Evolutionary conservation across 2,888 invertebrate species (phyloP), one percentile per base, ranked within the genome.

Genomic region (Lacanobia oleracea): DNA sequence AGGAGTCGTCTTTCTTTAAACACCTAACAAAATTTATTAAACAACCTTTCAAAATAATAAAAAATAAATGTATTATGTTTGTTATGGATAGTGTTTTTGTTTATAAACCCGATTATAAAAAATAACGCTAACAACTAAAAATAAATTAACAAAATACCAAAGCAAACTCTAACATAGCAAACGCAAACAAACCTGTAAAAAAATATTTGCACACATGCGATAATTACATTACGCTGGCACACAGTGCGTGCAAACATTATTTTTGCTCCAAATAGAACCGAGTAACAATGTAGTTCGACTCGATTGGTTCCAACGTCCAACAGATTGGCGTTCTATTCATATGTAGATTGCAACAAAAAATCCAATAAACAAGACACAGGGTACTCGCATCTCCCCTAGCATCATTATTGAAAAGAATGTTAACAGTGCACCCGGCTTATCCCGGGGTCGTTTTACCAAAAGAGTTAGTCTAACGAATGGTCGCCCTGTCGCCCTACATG

Each of bases 271-370:
- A 85, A 75, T 83, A 88, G 81, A 89, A 89, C 86, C 84, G 81
- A 80, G 80, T 86, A 90, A 91, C 82, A 92, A 89, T 77, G 68
- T 60, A 69, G 70, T 76, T 84, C 92, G 88, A 89, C 93, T 94
- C 93, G 72, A 93, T 89, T 85, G 90, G 88, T 86, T 91, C 87
- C 89, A 86, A 86, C 88, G 91, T 92, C 91, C 90, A 90, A 93
- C 94, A 94, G 95, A 95, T 95, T 95, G 94, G 90, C 90, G 91
- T 91, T 87, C 93, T 88, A 95, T 96, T 96, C 95, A 96, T 95
- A 96, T 96, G 95, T 93, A 96, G 94, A 96, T 94, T 94, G 95
- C 90, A 93, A 94, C 95, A 95, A 95, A 96, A 95, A 96, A 95
- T 95, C 95, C 95, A 95, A 95, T 96, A 95, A 95, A 95, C 95